Evolutionary conservation across 2,888 invertebrate species (phyloP), one percentile per base, ranked within the genome.

Genomic region (Lasioglossum oenotherae): DNA sequence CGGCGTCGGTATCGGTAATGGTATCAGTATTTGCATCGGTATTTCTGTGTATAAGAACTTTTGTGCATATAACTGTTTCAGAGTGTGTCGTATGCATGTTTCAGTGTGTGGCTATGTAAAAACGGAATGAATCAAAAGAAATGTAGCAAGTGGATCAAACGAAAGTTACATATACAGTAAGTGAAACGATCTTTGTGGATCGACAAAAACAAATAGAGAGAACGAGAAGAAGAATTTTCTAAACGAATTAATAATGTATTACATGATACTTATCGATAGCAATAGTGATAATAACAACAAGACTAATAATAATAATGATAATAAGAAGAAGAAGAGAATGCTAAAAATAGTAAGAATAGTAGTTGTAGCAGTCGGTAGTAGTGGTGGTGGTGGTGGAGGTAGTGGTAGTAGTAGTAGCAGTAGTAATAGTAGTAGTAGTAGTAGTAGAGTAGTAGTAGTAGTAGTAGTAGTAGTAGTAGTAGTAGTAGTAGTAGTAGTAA

Each of bases 171-270:
- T 57, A 10, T 12, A 12, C 12, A 69, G 23, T 46, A 67, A 16
- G 14, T 35, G 44, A 76, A 27, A 44, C 41, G n/a, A 67, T 27
- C 4, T 31, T 41, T 41, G 16, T 8, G 35, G 6, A 60, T 5
- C 14, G 38, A 64, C 12, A 2, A 3, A 64, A 41, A 77, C 23
- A 35, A 2, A 46, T n/a, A 41, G 12, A 19, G 72, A 19, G 14
- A 74, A n/a, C n/a, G n/a, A 46, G 74, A 14, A 10, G 8, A 31
- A 57, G 53, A 69, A 57, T 89, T 89, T 87, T 84, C 91, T 93
- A 93, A 84, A 90, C 92, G 93, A 92, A 87, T 87, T 92, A 92
- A 89, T 88, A 87, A 89, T 91, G 92, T 92, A 92, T 92, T 93
- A 91, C 87, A 90, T 90, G 91, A 93, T 90, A 92, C 31, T 19